Base-by-base conservation (phyloP, 2,113 vertebrate species). In the Burhinus oedicnemus region DNA sequence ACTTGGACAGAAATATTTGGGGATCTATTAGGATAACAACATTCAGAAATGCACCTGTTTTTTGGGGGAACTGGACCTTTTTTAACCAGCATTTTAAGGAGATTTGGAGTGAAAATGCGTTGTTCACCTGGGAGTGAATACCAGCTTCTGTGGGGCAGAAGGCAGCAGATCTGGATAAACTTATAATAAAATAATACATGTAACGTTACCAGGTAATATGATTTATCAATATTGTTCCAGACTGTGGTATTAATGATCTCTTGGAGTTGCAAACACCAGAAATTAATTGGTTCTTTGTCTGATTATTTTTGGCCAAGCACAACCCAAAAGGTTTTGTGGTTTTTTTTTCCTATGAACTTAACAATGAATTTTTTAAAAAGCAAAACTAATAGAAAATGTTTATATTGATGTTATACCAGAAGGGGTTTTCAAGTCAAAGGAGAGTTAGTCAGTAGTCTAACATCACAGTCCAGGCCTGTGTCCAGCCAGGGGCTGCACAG, bases 91-190 rank as follows among this genome's bases (percentile, higher is more conserved):
- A 66, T 4, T 83, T 83, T 27, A 29, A 87, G 52, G n/a, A 72
- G 2, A 29, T 30, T 2, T 1, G 4, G 16, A 44, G 25, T 58
- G 11, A 42, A 93, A 81, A 93, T 64, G 3, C 1, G 0, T 8
- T 27, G 4, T 55, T 75, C 36, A 36, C 5, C 9, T 32, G 7
- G 18, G 30, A 57, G 19, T 69, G 9, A 83, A 65, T 34, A 27
- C 1, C 17, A 61, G 8, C 6, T 69, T 64, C 51, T 36, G 5
- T 16, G 40, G 29, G n/a, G 6, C 15, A 76, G 34, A 80, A 68
- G 8, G 34, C 26, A 40, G 62, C 20, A 2, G 3, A 14, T 12
- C 22, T 49, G 45, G 8, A 49, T 34, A 34, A 88, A 25, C 6
- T 76, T 79, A 20, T 13, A 49, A 66, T 27, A 70, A 55, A 85